phyloP scores from a whole-genome alignment of 2,113 vertebrate species.

The Halcyon malimbica region DNA sequence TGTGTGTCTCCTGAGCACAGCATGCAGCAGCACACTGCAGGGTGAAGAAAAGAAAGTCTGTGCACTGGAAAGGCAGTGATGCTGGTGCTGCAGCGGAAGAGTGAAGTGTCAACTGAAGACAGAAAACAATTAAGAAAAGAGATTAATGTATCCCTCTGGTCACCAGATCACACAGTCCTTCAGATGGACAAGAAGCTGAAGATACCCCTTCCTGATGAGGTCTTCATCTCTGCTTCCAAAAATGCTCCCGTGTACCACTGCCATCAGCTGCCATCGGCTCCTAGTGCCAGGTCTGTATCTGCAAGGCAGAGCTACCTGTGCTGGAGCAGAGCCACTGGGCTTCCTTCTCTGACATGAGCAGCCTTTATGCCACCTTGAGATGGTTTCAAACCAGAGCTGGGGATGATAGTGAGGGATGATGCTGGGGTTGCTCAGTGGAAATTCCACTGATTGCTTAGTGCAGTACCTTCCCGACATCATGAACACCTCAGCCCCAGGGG shows the following conservation, averaged over 20 bases:
- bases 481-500: conserved; percentile 76
- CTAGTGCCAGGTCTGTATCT: background rate
- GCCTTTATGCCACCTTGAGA: background rate
- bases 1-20: background rate
- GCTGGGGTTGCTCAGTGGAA: conserved; percentile 43
- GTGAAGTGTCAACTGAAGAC: background rate
- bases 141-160: background rate
- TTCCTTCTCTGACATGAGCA: background rate
- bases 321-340: background rate
- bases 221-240: background rate
- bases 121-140: background rate
- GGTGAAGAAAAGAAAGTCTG: background rate
- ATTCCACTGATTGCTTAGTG: conserved; percentile 59
- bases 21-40: background rate
- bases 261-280: background rate
- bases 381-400: background rate
- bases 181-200: background rate
- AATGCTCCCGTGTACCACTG: background rate
- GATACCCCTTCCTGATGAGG: background rate
- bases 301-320: background rate
- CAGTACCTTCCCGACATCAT: conserved; percentile 74
- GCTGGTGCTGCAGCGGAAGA: background rate
- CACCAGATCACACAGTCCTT: background rate
- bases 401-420: background rate
- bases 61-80: background rate